Evolutionary conservation across 2,797 vertebrate genomes (phyloP), one percentile per base, ranked within the genome.

Genomic region (Nannoperca obscura): DNA sequence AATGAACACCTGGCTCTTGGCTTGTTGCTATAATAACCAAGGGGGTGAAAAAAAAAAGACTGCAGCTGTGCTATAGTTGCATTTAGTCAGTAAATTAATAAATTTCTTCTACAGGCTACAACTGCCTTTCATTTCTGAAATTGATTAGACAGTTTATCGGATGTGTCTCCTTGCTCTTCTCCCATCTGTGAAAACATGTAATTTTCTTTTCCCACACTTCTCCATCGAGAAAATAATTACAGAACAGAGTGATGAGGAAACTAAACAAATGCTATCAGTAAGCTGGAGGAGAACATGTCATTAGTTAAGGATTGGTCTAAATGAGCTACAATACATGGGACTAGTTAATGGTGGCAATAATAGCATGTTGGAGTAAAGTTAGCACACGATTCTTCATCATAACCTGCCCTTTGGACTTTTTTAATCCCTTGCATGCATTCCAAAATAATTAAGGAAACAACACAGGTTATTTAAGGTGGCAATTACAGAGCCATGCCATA

Each of bases 1-100:
- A 81, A 73, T 34, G 83, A 91, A 92, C 92, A 93, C 91, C 93
- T 92, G 90, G 85, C 80, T 86, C 27, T 82, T 83, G 80, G 84
- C 76, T 83, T 81, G 86, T 86, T 90, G 87, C 76, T 86, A 40
- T 78, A 84, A 89, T 88, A 86, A 92, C 74, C 54, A 70, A 63
- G 27, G 14, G 64, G 38, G 17, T 14, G 6, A 27, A 27, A 27
- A 27, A 6, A 38, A 53, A 47, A 44, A 52, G n/a, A 46, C 65
- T 81, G 76, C 89, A 93, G 90, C 86, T 92, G 88, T 82, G 78
- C 80, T 81, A 65, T 71, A 80, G 55, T 78, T 83, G 84, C 82
- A 89, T 91, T 86, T 86, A 88, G 71, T 80, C 73, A 11, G 36
- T 82, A 80, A 83, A 91, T 88, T 82, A 88, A 91, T 91, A 91